A percentile compares a stretch with the other conserved stretches of the same genome.
Evolutionary conservation across 2,888 invertebrate genomes (phyloP).

Genomic region (Orthonevra nobilis): DNA sequence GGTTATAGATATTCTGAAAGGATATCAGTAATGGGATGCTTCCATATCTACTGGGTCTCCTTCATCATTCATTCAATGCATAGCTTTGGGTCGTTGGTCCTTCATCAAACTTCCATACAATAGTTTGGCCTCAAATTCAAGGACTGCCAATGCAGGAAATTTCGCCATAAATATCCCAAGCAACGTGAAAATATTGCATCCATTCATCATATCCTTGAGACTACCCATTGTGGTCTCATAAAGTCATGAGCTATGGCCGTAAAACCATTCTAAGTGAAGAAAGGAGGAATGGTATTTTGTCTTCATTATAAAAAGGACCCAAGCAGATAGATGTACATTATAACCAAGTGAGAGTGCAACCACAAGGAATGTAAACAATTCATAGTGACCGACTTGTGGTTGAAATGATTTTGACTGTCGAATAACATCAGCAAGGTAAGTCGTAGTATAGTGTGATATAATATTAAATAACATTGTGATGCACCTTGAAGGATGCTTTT

Average conservation of each 20-base stretch:
- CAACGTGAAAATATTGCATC: constrained; percentile 63
- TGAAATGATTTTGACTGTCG: too few species aligned
- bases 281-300: constrained; percentile 27
- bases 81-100: constrained; percentile 33
- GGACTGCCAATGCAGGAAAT: constrained; percentile 63
- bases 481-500: too few species aligned
- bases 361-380: constrained; percentile 11
- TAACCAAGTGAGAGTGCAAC: constrained; percentile 12
- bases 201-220: constrained; percentile 61
- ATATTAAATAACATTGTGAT: too few species aligned
- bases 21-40: too few species aligned
- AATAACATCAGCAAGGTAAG: too few species aligned
- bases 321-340: constrained; percentile 11
- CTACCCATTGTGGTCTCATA: constrained; percentile 36
- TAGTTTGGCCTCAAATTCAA: constrained; percentile 47
- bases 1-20: too few species aligned
- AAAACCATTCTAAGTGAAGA: constrained; percentile 11
- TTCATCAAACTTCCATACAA: constrained; percentile 47
- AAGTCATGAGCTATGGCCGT: constrained; percentile 13
- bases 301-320: constrained; percentile 44
- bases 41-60: constrained; percentile 31
- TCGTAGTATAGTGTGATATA: too few species aligned
- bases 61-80: constrained; percentile 33
- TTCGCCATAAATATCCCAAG: constrained; percentile 57
- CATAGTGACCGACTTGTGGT: too few species aligned